Evolutionary conservation across 2,888 invertebrate genomes (phyloP).

Genomic region (Pasiphila rectangulata): DNA sequence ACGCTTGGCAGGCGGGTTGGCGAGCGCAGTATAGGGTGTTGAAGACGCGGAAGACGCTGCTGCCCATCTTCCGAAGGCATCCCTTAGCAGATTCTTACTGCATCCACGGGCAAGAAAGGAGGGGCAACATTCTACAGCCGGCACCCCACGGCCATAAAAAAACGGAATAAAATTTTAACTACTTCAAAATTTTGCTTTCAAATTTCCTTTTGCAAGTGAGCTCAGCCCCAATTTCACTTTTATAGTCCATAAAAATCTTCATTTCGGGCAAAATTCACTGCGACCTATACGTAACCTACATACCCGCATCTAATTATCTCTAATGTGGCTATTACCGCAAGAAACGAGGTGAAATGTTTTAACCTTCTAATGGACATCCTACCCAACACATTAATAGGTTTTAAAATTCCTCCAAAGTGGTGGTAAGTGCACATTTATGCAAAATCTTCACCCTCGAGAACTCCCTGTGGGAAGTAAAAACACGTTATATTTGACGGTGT

Average conservation of each 20-base stretch:
- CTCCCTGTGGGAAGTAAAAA: constrained; percentile 20
- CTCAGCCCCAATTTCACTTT: constrained; percentile 6
- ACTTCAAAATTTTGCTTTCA: background rate
- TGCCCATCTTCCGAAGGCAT: no score
- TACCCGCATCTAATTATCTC: constrained; percentile 27
- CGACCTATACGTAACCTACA: constrained; percentile 13
- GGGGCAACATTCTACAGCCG: no score
- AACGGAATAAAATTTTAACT: no score
- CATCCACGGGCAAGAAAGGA: no score
- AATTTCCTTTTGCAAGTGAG: background rate
- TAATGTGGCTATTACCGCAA: constrained; percentile 40
- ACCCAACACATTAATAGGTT: constrained; percentile 63
- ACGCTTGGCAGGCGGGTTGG: no score
- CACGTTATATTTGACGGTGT: constrained; percentile 22
- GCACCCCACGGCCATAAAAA: no score
- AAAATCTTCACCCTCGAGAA: constrained; percentile 31
- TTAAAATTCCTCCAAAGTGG: constrained; percentile 49
- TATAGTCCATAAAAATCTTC: constrained; percentile 9
- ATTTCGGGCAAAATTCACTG: constrained; percentile 11
- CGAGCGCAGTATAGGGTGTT: no score
- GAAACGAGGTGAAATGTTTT: constrained; percentile 51
- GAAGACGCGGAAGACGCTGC: no score
- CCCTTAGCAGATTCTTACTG: no score
- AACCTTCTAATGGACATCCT: constrained; percentile 64
- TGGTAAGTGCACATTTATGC: constrained; percentile 39